Percentiles rank a stretch among this genome's conserved stretches.
These are phyloP conservation scores for Amblyjoppa fuscipennis DNA, from an alignment of 2,888 invertebrate species.

Conservation along the genomic window DNA sequence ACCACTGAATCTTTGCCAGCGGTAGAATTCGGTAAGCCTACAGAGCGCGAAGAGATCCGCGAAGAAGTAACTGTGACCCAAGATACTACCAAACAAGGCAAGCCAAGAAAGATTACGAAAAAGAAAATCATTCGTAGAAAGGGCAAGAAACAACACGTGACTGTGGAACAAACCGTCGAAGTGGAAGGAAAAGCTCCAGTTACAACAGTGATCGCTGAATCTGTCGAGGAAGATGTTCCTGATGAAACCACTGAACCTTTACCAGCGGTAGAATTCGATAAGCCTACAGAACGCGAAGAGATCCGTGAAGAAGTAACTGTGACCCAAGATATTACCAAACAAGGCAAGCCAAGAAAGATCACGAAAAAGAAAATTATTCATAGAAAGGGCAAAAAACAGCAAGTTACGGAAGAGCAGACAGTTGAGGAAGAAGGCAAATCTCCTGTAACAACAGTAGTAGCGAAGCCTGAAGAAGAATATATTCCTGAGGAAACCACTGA, in stretches of 20 bases:
- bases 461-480: too few species aligned
- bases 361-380: constrained; percentile 84
- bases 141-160: constrained; percentile 68
- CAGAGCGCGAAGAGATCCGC: constrained; percentile 74
- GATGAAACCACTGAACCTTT: constrained; percentile 57
- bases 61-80: constrained; percentile 79
- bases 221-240: constrained; percentile 68
- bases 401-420: constrained; percentile 79
- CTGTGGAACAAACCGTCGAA: constrained; percentile 76
- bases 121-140: constrained; percentile 65
- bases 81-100: constrained; percentile 81
- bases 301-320: constrained; percentile 75
- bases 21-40: constrained; percentile 73
- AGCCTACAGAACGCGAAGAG: constrained; percentile 77
- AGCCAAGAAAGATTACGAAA: constrained; percentile 82
- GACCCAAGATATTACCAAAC: constrained; percentile 75
- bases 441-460: too few species aligned
- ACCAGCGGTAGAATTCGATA: neutral
- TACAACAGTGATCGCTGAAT: constrained; percentile 21
- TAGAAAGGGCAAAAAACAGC: constrained; percentile 78
- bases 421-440: constrained; percentile 63
- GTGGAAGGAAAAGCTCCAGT: constrained; percentile 70
- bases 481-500: too few species aligned
- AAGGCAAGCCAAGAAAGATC: constrained; percentile 79
- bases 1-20: constrained; percentile 67